Evolutionary conservation across 2,113 vertebrate genomes (phyloP), one percentile per base, ranked within the genome.

Genomic region (Alethe diademata): DNA sequence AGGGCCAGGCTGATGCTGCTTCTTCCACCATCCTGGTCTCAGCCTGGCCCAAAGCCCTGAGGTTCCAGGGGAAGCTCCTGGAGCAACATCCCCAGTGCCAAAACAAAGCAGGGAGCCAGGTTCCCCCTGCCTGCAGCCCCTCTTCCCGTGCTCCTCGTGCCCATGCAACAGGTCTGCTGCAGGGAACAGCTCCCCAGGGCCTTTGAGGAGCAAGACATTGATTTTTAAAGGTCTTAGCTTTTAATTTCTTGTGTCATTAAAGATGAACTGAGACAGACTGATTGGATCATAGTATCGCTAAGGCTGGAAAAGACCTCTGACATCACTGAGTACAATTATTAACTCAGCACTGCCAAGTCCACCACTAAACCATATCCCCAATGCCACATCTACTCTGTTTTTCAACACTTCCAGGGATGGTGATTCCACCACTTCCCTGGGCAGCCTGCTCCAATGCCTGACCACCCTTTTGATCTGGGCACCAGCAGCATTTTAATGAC

Each of bases 1-100:
- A 0, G 0, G 45, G 13, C 64, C 42, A 65, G 0, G 4, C 28
- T 25, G 13, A 54, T 33, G 38, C 42, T 69, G n/a, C 40, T 48
- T 20, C 72, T 16, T 62, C 35, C 36, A 51, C 33, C 61, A 51
- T 4, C 29, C n/a, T 5, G 0, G 20, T 11, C 33, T 74, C 64
- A 35, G 69, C 53, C 14, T 36, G 29, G 26, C 11, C 43, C 19
- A 42, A 45, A 76, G 57, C 7, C 53, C 26, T 20, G 43, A 3
- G 19, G 11, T 29, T 50, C 72, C 64, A 61, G 19, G 18, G 18
- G 28, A 45, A 56, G 25, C 50, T 84, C 45, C n/a, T 33, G 47
- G 22, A 78, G 38, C 35, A 75, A 25, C 23, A 65, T 60, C 7
- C 25, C 19, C 54, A 53, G 22, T 2, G 3, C 22, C 40, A 42